phyloP scores from a whole-genome alignment of 2,888 invertebrate species.

The Chorisops tibialis region DNA sequence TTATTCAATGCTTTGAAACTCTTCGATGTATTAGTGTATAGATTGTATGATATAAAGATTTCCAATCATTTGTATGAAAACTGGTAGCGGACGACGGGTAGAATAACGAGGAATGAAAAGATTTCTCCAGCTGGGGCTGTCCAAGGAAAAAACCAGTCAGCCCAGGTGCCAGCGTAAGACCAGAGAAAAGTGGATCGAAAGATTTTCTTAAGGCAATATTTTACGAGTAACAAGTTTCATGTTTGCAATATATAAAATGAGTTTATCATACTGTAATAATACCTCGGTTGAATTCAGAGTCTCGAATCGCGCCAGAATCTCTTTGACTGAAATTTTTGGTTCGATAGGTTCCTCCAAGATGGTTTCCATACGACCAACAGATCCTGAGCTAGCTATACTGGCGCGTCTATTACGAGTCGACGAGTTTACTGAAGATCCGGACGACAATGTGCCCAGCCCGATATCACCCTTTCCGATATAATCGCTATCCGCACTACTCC shows the following conservation, averaged over 20 bases:
- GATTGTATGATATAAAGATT: neutral
- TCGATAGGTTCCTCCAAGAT: slow-evolving; percentile 74
- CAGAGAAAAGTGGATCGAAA: neutral
- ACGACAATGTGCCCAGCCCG: slow-evolving; percentile 15
- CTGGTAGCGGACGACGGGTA: neutral
- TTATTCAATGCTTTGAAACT: no score
- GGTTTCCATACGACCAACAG: slow-evolving; percentile 73
- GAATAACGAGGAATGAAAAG: slow-evolving; percentile 7
- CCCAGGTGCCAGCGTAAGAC: neutral
- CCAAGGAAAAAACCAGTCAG: slow-evolving; percentile 5
- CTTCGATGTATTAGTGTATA: no score
- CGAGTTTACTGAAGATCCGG: slow-evolving; percentile 19
- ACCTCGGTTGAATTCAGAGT: slow-evolving; percentile 56
- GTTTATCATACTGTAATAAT: slow-evolving; percentile 30
- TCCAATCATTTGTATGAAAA: slow-evolving; percentile 1
- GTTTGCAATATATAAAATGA: neutral
- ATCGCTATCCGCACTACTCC: slow-evolving; percentile 48
- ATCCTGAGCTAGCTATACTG: slow-evolving; percentile 52
- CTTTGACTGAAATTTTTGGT: slow-evolving; percentile 79
- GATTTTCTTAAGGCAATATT: no score
- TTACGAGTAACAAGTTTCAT: neutral
- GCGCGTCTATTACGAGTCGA: slow-evolving; percentile 43
- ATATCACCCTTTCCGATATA: slow-evolving; percentile 37
- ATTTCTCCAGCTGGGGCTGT: slow-evolving; percentile 12
- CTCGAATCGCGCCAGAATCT: slow-evolving; percentile 78